Conservation (phyloP, 2,888 invertebrate species). For the Liposcelis brunnea region DNA sequence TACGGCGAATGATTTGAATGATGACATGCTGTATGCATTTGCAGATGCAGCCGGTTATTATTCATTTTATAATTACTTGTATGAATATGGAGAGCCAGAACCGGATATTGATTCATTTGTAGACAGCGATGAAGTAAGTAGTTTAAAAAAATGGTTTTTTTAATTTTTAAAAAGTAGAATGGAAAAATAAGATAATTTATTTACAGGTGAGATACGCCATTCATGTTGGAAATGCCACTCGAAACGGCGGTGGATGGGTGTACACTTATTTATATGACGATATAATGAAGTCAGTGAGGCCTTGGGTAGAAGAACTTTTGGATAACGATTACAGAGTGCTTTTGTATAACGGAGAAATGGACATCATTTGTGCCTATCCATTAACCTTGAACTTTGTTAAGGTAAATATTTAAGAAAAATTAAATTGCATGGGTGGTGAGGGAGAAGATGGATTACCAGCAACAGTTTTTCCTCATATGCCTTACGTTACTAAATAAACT, state of each 20-base stretch:
- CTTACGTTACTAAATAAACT: too few relatives aligned
- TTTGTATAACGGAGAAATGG: constrained; percentile 76
- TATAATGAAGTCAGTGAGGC: constrained; percentile 62
- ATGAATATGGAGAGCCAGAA: constrained; percentile 37
- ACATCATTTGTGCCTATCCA: constrained; percentile 81
- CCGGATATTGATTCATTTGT: constrained; percentile 18
- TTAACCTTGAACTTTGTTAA: constrained; percentile 59
- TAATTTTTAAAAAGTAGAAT: too few relatives aligned
- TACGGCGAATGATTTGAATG: constrained; percentile 21
- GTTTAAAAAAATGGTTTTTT: too few relatives aligned
- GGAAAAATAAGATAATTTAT: too few relatives aligned
- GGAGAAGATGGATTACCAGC: too few relatives aligned
- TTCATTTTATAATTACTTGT: constrained; percentile 18
- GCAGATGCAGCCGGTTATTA: constrained; percentile 24
- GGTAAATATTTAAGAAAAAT: not conserved
- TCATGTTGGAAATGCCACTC: constrained; percentile 66
- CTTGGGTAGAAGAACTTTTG: constrained; percentile 47
- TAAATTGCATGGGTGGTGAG: too few relatives aligned
- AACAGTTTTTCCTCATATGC: too few relatives aligned
- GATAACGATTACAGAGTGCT: constrained; percentile 44
- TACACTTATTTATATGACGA: constrained; percentile 53
- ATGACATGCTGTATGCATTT: constrained; percentile 40
- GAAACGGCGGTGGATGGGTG: constrained; percentile 43
- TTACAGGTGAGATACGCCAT: constrained; percentile 45
- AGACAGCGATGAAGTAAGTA: not conserved